These are phyloP conservation scores for Eretmochelys imbricata DNA, from an alignment of 2,113 vertebrate genomes.

Conservation along the genomic window DNA sequence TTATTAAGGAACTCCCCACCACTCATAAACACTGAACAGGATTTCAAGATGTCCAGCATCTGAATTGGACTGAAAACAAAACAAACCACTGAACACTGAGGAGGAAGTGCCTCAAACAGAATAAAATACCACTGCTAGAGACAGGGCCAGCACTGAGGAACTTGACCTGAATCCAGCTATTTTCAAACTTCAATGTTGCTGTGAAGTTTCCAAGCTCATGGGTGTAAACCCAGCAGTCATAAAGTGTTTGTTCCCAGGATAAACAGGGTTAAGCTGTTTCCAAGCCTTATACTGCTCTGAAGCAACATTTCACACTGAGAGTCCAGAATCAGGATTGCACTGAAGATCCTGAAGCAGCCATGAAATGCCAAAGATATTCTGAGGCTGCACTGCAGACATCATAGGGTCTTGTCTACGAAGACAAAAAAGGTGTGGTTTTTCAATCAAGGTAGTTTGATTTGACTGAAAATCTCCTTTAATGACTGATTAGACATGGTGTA, in stretches of 20 bases:
- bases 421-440: background rate
- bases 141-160: background rate
- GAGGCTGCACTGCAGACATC: background rate
- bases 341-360: background rate
- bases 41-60: background rate
- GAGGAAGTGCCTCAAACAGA: background rate
- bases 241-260: background rate
- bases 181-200: background rate
- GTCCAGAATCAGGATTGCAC: background rate
- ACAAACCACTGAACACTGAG: background rate
- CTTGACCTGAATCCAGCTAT: background rate
- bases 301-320: background rate
- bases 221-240: background rate
- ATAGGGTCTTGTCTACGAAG: background rate
- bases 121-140: background rate
- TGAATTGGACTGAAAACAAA: background rate
- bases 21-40: background rate
- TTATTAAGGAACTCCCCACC: background rate
- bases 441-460: background rate
- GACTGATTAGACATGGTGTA: background rate
- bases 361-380: background rate
- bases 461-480: accelerated
- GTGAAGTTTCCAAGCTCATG: background rate
- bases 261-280: background rate
- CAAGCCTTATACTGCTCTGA: background rate